These are phyloP conservation scores for Anthonomus grandis DNA, from an alignment of 1,140 invertebrate species.

Conservation along the genomic window DNA sequence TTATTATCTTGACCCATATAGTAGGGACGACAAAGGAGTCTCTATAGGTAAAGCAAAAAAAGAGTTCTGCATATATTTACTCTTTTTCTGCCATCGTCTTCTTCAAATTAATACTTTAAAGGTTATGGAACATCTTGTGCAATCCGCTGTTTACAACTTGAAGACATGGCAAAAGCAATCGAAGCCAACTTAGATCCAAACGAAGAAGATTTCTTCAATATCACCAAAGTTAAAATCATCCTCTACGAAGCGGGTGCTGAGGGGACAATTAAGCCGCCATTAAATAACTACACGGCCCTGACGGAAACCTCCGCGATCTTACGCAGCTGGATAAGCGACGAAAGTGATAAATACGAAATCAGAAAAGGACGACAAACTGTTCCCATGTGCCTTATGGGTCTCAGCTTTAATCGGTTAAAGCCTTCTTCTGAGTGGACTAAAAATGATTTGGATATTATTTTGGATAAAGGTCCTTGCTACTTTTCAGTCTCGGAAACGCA, in stretches of 20 bases:
- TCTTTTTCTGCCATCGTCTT: not conserved
- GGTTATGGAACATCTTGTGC: constrained; percentile 41
- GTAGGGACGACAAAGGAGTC: constrained; percentile 51
- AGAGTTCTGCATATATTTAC: not conserved
- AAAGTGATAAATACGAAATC: constrained; percentile 33
- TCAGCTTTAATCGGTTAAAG: constrained; percentile 38
- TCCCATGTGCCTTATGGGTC: constrained; percentile 38
- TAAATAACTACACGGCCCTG: constrained; percentile 38
- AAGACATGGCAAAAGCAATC: constrained; percentile 33
- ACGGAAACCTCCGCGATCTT: constrained; percentile 37
- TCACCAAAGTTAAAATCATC: constrained; percentile 33
- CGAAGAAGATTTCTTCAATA: constrained; percentile 37
- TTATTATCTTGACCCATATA: constrained; percentile 54
- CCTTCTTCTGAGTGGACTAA: constrained; percentile 34
- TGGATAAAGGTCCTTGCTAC: constrained; percentile 25
- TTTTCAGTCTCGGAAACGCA: not conserved
- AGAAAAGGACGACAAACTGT: constrained; percentile 42
- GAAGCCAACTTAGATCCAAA: constrained; percentile 36
- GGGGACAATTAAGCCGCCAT: constrained; percentile 29
- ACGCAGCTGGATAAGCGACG: constrained; percentile 30
- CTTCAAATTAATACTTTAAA: constrained; percentile 5
- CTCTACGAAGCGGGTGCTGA: constrained; percentile 30
- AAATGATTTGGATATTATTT: constrained; percentile 39
- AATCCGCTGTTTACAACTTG: constrained; percentile 27
- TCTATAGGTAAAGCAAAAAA: constrained; percentile 20